These are phyloP conservation scores for Silurus asotus DNA, from an alignment of 2,113 vertebrate species.

Conservation along the genomic window DNA sequence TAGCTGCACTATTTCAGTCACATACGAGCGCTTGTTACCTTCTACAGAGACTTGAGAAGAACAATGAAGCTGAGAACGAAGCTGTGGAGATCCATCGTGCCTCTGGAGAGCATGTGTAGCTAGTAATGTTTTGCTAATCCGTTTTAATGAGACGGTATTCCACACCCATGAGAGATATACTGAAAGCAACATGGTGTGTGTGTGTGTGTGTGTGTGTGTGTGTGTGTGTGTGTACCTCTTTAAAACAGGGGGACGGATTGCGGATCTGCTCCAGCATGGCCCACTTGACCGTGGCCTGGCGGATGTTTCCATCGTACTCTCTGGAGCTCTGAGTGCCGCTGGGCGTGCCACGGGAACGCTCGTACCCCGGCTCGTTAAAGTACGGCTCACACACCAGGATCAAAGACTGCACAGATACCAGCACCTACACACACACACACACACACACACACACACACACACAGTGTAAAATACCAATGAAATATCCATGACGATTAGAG, in stretches of 20 bases:
- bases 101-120: too few species aligned
- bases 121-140: too few species aligned
- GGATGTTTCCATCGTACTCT: constrained; percentile 96
- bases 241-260: constrained; percentile 95
- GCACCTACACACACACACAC: constrained; percentile 75
- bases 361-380: constrained; percentile 97
- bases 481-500: not conserved
- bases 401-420: constrained; percentile 97
- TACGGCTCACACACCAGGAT: constrained; percentile 97
- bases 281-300: constrained; percentile 97
- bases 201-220: constrained; percentile 14
- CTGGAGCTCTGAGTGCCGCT: constrained; percentile 97
- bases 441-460: constrained; percentile 18
- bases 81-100: too few species aligned
- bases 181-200: not conserved
- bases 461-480: not conserved
- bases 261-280: constrained; percentile 98
- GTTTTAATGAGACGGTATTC: too few species aligned
- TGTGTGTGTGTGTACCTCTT: constrained; percentile 78
- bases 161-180: too few species aligned
- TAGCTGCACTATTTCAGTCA: too few species aligned
- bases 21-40: too few species aligned
- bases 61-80: too few species aligned
- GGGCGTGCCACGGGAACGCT: constrained; percentile 92
- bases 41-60: too few species aligned